Conservation (phyloP, 35 echinoderm and acorn worm genomes). For the Chiridota heheva region DNA sequence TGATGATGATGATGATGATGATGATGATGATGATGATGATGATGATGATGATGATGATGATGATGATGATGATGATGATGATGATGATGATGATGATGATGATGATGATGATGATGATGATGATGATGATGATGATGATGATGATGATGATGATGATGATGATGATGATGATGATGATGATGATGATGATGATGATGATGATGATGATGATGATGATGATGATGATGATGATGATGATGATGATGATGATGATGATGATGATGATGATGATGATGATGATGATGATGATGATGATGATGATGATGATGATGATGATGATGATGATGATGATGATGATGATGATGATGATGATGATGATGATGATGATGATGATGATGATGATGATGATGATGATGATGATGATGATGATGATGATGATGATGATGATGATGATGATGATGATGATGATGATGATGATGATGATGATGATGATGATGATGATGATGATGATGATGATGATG, state of each 20-base stretch:
- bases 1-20: constrained; percentile 9
- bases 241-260: constrained; percentile 9
- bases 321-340: constrained; percentile 9
- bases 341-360: constrained; percentile 9
- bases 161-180: constrained; percentile 9
- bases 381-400: constrained; percentile 9
- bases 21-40: constrained; percentile 9
- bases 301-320: constrained; percentile 9
- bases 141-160: constrained; percentile 9
- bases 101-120: constrained; percentile 9
- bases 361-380: constrained; percentile 9
- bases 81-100: constrained; percentile 9
- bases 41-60: constrained; percentile 9
- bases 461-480: constrained; percentile 6
- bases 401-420: constrained; percentile 8
- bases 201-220: constrained; percentile 9
- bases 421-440: constrained; percentile 6
- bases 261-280: constrained; percentile 9
- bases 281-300: constrained; percentile 9
- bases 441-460: constrained; percentile 6
- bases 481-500: constrained; percentile 6
- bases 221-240: constrained; percentile 9
- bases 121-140: constrained; percentile 9
- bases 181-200: constrained; percentile 9
- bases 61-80: constrained; percentile 9